Evolutionary conservation across 1,140 invertebrate genomes (phyloP).

Genomic region (Pachyrhynchus sulphureomaculatus): DNA sequence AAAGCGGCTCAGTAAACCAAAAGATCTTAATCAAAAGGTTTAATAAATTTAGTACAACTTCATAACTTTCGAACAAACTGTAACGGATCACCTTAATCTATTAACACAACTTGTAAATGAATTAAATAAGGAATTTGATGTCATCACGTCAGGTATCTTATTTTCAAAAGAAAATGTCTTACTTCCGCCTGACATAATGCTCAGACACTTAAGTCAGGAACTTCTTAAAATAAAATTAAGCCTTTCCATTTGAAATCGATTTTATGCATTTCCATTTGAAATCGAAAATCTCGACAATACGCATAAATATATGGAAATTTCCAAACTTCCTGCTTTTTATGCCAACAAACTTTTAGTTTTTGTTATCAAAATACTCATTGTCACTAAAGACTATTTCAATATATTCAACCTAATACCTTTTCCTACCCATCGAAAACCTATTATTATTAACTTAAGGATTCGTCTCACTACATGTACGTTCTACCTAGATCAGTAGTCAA

Average conservation of each 20-base stretch:
- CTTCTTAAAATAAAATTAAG: constrained; percentile 7
- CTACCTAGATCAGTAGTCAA: too few species aligned
- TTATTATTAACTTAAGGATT: too few species aligned
- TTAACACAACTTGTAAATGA: constrained; percentile 10
- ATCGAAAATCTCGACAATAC: not conserved
- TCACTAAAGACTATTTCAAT: not conserved
- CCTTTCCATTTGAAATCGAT: too few species aligned
- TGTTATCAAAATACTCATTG: constrained; percentile 3
- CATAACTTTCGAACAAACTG: not conserved
- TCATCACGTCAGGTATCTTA: too few species aligned
- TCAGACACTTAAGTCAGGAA: constrained; percentile 1
- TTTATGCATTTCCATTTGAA: too few species aligned
- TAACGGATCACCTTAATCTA: constrained; percentile 7
- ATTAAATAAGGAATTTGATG: constrained; percentile 24
- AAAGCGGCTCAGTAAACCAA: not conserved
- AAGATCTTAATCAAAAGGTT: too few species aligned
- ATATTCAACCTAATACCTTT: constrained; percentile 13
- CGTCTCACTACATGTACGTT: not conserved
- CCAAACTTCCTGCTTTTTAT: not conserved
- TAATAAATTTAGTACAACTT: not conserved
- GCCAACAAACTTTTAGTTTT: constrained; percentile 3
- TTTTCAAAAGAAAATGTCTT: constrained; percentile 33
- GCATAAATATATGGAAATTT: constrained; percentile 13
- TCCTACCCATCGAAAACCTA: too few species aligned
- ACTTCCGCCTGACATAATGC: too few species aligned